Conservation (phyloP, 2,797 vertebrate species). For the Aeoliscus strigatus region DNA sequence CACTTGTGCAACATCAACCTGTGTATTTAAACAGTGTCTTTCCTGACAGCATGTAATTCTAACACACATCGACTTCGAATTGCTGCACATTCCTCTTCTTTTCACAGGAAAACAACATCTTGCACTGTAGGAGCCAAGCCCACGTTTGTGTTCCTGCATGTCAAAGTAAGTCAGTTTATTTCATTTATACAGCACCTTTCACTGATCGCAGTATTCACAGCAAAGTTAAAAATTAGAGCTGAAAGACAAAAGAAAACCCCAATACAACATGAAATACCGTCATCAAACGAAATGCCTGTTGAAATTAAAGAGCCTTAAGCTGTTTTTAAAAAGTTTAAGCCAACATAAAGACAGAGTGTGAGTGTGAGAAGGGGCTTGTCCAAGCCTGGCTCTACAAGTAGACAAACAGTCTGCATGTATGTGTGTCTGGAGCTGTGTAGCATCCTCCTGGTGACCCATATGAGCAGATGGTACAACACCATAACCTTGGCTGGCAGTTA, state of each 20-base stretch:
- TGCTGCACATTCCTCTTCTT: conserved; percentile 11
- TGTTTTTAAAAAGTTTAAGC: no score
- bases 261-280: no score
- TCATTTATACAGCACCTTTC: no score
- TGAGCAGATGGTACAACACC: conserved; percentile 30
- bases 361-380: conserved; percentile 4
- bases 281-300: no score
- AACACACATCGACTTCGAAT: background rate
- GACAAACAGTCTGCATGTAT: no score
- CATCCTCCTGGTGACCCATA: conserved; percentile 6
- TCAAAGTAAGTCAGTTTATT: conserved; percentile 4
- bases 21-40: background rate
- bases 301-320: no score
- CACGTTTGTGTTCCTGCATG: conserved; percentile 20
- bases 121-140: conserved; percentile 23
- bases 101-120: conserved; percentile 24
- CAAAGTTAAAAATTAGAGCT: no score
- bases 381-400: no score
- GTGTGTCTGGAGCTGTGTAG: conserved; percentile 20
- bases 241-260: no score
- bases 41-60: conserved; percentile 1
- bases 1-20: no score
- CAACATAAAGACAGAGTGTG: no score
- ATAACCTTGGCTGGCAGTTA: conserved; percentile 43
- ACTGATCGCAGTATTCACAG: no score